These are phyloP conservation scores for Papilio xuthus DNA, from an alignment of 1,140 invertebrate species.

Conservation along the genomic window DNA sequence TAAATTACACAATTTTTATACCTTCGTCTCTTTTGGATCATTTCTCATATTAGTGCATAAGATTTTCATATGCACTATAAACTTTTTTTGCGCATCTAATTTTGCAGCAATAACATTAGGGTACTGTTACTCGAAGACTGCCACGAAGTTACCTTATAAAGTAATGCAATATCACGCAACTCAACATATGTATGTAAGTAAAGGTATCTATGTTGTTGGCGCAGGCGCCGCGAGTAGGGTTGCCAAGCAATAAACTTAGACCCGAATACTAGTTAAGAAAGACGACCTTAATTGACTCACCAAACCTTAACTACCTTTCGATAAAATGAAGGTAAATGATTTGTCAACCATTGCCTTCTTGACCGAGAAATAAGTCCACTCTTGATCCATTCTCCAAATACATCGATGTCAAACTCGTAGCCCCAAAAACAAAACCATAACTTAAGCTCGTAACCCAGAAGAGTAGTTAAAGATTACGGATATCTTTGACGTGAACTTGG, in stretches of 20 bases:
- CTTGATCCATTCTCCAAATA: too few species aligned
- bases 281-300: too few species aligned
- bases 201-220: not conserved
- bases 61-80: not conserved
- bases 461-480: not conserved
- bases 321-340: too few species aligned
- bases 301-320: too few species aligned
- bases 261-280: too few species aligned
- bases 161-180: not conserved
- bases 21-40: not conserved
- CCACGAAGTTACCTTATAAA: not conserved
- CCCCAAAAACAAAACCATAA: not conserved
- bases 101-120: not conserved
- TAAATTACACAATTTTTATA: not conserved
- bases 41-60: not conserved
- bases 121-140: not conserved
- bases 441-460: not conserved
- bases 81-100: not conserved
- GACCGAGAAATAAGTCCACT: too few species aligned
- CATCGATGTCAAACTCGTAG: not conserved
- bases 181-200: not conserved
- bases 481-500: not conserved
- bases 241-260: not conserved
- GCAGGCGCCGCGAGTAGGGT: conserved; percentile 2
- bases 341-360: too few species aligned